Evolutionary conservation across 1,140 invertebrate species (phyloP), one percentile per base, ranked within the genome.

Genomic region (Anthonomus grandis): DNA sequence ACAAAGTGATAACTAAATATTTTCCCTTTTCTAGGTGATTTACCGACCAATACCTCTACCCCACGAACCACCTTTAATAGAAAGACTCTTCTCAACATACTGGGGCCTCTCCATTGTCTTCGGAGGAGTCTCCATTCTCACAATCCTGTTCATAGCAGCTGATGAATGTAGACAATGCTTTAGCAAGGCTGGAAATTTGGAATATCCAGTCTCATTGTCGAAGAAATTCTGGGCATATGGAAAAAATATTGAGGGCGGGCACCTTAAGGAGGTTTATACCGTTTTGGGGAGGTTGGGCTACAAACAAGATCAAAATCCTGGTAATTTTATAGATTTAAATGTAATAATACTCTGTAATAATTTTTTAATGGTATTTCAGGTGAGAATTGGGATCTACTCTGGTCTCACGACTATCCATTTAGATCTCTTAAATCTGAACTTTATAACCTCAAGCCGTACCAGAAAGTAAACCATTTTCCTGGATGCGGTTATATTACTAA

Each of bases 401-500:
- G 95, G 95, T 85, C 92, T 1, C 91, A 96, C 74, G 90, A 95
- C 67, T 97, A 94, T 74, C 94, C 93, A 2, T 97, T 95, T 68
- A 76, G 78, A 36, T 74, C 72, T 0, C 65, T 90, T 2, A 76
- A 83, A 21, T 68, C 80, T 0, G 70, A 79, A 57, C 67, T 91
- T 9, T 80, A 76, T 52, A 79, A 79, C 63, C 69, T 95, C 12
- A 83, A 85, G 64, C 66, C 79, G 5, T 75, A 90, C 75, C 92
- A 95, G 69, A 86, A 79, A 68, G 86, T 98, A 0, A 98, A 98
- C 72, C 93, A 98, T 73, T 92, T 96, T 69, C 95, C 95, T 2
- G 95, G 94, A 0, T 91, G 90, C 49, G 95, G 95, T 0, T 96
- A 85, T 65, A 88, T 97, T 38, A 97, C 94, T 0, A 96, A 93